phyloP scores from a whole-genome alignment of 1,140 invertebrate species.

The Nasonia vitripennis region DNA sequence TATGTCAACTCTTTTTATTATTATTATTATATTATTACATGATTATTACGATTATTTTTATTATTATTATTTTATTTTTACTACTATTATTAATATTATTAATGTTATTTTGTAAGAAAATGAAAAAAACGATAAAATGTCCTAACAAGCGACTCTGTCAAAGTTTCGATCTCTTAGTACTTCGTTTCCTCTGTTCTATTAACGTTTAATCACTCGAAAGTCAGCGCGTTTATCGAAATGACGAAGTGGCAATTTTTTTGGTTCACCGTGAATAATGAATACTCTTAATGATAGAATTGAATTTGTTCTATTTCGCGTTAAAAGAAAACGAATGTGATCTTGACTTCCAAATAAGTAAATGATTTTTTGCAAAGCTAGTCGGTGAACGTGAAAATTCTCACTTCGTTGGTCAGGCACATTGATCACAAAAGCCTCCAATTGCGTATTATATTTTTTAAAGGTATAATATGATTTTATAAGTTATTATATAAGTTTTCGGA shows the following conservation, averaged over 20 bases:
- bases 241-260: background rate
- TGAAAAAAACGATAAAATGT: slow-evolving; percentile 16
- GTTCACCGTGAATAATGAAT: background rate
- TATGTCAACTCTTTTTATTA: slow-evolving; percentile 26
- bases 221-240: slow-evolving; percentile 8
- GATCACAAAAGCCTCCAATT: slow-evolving; percentile 18
- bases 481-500: background rate
- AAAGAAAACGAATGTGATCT: no score
- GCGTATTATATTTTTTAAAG: slow-evolving; percentile 14
- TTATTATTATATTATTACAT: slow-evolving; percentile 34
- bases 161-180: slow-evolving; percentile 29
- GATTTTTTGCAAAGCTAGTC: background rate
- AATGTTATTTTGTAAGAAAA: slow-evolving; percentile 29
- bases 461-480: background rate
- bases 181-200: slow-evolving; percentile 24
- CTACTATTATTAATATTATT: slow-evolving; percentile 20
- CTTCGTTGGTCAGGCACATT: background rate
- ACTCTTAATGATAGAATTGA: background rate
- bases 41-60: background rate
- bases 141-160: slow-evolving; percentile 13
- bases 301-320: background rate
- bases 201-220: slow-evolving; percentile 16
- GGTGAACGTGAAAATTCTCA: background rate
- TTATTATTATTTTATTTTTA: slow-evolving; percentile 26
- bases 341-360: background rate